Conservation (phyloP, 2,888 invertebrate genomes). For the Drosophila atroscutellata region DNA sequence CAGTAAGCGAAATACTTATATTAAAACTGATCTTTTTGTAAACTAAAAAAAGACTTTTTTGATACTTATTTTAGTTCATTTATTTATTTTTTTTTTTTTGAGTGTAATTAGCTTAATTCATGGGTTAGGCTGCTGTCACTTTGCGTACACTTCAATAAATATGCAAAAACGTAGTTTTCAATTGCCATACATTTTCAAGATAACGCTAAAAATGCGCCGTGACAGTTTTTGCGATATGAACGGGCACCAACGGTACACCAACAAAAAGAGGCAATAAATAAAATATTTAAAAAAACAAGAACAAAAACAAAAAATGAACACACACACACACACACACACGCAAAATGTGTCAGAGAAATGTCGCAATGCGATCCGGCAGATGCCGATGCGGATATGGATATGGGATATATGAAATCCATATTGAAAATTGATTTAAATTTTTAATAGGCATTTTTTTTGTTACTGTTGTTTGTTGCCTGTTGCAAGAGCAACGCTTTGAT, state of each 20-base stretch:
- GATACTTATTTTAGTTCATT: background rate
- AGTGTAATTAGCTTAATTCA: slow-evolving; percentile 8
- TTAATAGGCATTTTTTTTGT: slow-evolving; percentile 67
- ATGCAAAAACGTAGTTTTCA: slow-evolving; percentile 38
- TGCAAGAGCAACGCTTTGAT: slow-evolving; percentile 58
- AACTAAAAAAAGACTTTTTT: background rate
- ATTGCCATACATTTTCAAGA: slow-evolving; percentile 62
- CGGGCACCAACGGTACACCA: slow-evolving; percentile 1
- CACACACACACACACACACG: slow-evolving; percentile 12
- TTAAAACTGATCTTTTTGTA: background rate
- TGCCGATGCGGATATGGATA: slow-evolving; percentile 52
- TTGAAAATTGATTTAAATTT: slow-evolving; percentile 80
- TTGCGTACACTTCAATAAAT: slow-evolving; percentile 44
- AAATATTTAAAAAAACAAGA: slow-evolving; percentile 8
- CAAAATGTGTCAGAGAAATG: slow-evolving; percentile 64
- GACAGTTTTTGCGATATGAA: slow-evolving; percentile 58
- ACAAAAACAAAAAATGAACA: slow-evolving; percentile 10
- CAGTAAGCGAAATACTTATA: background rate
- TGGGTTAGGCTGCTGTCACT: slow-evolving; percentile 6
- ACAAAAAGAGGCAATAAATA: slow-evolving; percentile 26
- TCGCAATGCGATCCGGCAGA: slow-evolving; percentile 44
- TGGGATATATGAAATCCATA: slow-evolving; percentile 67
- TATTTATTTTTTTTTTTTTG: background rate
- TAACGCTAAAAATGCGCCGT: slow-evolving; percentile 45
- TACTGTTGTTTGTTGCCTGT: slow-evolving; percentile 3